These are phyloP conservation scores for Chelonia mydas DNA, from an alignment of 2,797 vertebrate genomes.

Conservation along the genomic window DNA sequence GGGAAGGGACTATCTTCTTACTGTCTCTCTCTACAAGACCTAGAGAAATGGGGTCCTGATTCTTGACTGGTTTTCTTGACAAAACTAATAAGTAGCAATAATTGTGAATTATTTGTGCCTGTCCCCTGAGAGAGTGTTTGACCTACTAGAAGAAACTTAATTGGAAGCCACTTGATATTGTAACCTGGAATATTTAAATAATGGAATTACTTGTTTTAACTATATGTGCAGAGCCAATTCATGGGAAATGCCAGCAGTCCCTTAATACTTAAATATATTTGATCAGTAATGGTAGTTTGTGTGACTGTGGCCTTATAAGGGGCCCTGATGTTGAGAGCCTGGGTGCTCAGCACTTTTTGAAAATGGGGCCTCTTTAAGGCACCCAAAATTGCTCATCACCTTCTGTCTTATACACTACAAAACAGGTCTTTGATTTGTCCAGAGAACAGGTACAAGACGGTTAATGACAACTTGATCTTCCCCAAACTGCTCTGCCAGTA, in stretches of 20 bases:
- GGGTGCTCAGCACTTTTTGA: not conserved
- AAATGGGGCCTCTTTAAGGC: not conserved
- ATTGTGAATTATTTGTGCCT: not conserved
- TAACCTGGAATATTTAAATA: not conserved
- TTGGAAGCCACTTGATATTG: not conserved
- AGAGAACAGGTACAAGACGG: not conserved
- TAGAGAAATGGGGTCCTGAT: not conserved
- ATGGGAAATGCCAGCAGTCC: not conserved
- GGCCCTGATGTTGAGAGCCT: not conserved
- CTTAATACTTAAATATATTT: too few species aligned
- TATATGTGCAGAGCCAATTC: not conserved
- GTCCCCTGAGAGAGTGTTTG: not conserved
- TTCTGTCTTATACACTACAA: not conserved
- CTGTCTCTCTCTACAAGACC: not conserved
- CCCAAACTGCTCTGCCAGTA: not conserved
- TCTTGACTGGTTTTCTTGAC: not conserved
- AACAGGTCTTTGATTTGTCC: not conserved
- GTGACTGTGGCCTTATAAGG: too few species aligned
- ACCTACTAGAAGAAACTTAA: not conserved
- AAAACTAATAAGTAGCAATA: not conserved
- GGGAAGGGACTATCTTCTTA: not conserved
- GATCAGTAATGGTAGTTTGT: too few species aligned
- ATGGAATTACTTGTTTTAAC: not conserved
- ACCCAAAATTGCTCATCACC: not conserved
- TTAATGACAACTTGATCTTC: not conserved